These are phyloP conservation scores for Drosophila bifasciata DNA, from an alignment of 1,140 invertebrate genomes.

Conservation along the genomic window DNA sequence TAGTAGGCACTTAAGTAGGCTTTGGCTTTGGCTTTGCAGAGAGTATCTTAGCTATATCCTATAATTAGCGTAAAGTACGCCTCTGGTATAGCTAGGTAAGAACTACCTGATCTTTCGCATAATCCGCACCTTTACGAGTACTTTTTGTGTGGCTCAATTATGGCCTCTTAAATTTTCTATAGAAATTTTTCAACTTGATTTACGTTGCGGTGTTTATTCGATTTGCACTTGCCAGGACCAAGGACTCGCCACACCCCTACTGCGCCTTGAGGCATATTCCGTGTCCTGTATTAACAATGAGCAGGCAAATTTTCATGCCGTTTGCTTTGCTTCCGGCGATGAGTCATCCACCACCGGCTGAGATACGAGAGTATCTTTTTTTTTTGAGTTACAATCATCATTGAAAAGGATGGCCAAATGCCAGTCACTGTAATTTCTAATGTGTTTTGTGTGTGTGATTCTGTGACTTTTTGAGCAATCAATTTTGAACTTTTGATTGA, in stretches of 20 bases:
- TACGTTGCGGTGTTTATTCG: constrained; percentile 63
- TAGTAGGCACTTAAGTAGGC: constrained; percentile 53
- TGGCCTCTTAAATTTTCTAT: constrained; percentile 35
- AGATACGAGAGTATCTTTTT: too few relatives aligned
- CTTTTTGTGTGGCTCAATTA: constrained; percentile 33
- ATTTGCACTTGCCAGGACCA: constrained; percentile 49
- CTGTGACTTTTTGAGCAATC: too few relatives aligned
- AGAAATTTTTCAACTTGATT: constrained; percentile 59
- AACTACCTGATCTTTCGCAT: constrained; percentile 28
- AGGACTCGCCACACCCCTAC: constrained; percentile 4
- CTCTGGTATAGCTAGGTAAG: background rate
- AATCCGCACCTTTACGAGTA: constrained; percentile 40
- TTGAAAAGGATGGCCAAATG: too few relatives aligned
- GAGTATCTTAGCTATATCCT: constrained; percentile 35
- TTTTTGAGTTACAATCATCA: too few relatives aligned
- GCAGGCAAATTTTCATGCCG: constrained; percentile 68
- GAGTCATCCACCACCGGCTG: constrained; percentile 4
- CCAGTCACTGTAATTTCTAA: too few relatives aligned
- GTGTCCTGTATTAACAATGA: constrained; percentile 61
- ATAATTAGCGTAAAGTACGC: constrained; percentile 64
- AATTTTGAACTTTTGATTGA: too few relatives aligned
- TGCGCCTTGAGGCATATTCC: constrained; percentile 14
- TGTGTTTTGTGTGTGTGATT: too few relatives aligned
- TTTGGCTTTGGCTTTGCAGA: constrained; percentile 23
- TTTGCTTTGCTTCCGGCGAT: constrained; percentile 71